Base-by-base conservation (phyloP, 1,140 invertebrate species). In the Drosophila ananassae region DNA sequence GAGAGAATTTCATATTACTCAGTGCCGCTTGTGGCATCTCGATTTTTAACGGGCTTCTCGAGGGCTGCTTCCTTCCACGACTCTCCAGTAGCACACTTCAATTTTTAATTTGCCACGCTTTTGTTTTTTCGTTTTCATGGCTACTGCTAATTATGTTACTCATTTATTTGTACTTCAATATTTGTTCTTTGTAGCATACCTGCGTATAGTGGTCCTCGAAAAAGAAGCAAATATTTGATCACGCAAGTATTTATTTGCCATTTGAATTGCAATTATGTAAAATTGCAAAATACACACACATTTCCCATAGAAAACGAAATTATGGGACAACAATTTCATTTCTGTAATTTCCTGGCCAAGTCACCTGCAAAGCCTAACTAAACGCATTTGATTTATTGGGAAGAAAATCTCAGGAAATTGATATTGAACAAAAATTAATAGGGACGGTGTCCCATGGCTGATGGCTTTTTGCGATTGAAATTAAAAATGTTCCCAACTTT, bases 1-100 rank as follows among this genome's bases (percentile, higher is more conserved):
- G 55, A 75, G 73, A 44, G 73, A 75, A 76, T 76, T 76, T 75
- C 76, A 75, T 76, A 76, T 75, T 22, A 34, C 30, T 39, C 37
- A 63, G 56, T 22, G 37, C 71, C 58, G 58, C 56, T 58, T 72
- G 60, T 22, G 52, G 67, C 52, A 34, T 50, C 63, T 52, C 21
- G 44, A 39, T 64, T 59, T 67, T 56, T 63, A 34, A 53, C 13
- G 22, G 47, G 12, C 47, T 21, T 5, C 28, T 32, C 50, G 50
- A 52, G 28, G n/a, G 7, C 13, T n/a, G 17, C 25, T 25, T 24
- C 41, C 21, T 34, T 32, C 13, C 25, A n/a, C 25, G 25, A 28
- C 25, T 28, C 25, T 28, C 25, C 32, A 55, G 25, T 28, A 28
- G 25, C 5, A 28, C 25, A 55, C 71, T 53, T 73, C 25, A 55